These are phyloP conservation scores for Macropis europaea DNA, from an alignment of 2,888 invertebrate genomes.

Conservation along the genomic window DNA sequence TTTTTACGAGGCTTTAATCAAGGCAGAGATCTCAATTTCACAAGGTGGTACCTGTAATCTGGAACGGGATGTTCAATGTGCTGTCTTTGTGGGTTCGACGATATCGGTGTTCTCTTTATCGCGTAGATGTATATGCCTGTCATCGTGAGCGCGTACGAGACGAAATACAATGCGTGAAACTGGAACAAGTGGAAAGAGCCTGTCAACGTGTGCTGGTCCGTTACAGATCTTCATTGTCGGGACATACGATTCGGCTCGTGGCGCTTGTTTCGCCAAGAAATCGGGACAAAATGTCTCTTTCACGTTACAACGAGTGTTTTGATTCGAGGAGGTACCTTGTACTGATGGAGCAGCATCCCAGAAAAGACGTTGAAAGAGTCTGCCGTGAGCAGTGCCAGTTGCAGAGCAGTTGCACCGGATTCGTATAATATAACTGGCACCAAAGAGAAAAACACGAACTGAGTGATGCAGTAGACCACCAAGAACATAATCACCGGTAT, in stretches of 20 bases:
- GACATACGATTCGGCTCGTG: not conserved
- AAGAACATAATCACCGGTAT: constrained; percentile 83
- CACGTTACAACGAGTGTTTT: not conserved
- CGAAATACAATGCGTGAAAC: constrained; percentile 91
- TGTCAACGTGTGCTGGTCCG: not conserved
- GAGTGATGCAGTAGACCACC: constrained; percentile 85
- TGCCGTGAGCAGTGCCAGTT: constrained; percentile 90
- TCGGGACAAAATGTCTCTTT: not conserved
- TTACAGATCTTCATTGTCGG: not conserved
- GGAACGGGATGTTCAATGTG: constrained; percentile 76
- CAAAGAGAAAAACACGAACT: constrained; percentile 88
- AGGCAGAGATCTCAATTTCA: no score
- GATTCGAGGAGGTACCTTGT: constrained; percentile 82
- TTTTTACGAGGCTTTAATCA: no score
- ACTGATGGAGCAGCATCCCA: constrained; percentile 90
- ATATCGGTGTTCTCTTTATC: constrained; percentile 83
- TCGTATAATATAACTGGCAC: constrained; percentile 88
- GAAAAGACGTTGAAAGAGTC: constrained; percentile 92
- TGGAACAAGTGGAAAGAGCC: constrained; percentile 79
- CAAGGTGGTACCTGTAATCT: constrained; percentile 77
- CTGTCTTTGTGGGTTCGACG: constrained; percentile 76
- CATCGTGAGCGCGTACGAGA: constrained; percentile 89
- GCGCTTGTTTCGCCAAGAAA: not conserved
- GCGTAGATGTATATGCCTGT: constrained; percentile 86
- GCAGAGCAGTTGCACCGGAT: constrained; percentile 91